phyloP scores from a whole-genome alignment of 1,140 invertebrate genomes.

The Teleopsis dalmanni region DNA sequence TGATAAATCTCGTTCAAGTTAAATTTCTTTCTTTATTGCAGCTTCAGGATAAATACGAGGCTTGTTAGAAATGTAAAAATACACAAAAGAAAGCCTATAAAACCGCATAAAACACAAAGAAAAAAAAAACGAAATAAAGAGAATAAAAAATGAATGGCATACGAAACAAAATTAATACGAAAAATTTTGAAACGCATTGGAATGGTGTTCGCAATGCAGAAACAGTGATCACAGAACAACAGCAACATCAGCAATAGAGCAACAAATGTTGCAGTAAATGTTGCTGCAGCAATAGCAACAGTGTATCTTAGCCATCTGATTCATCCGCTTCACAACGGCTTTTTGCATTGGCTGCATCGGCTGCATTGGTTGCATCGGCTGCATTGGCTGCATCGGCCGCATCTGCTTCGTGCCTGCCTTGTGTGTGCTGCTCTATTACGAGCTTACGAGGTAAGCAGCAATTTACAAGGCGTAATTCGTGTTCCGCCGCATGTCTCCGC shows the following conservation, averaged over 20 bases:
- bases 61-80: slow-evolving; percentile 11
- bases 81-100: neutral
- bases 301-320: neutral
- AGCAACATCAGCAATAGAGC: too few relatives aligned
- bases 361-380: neutral
- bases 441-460: slow-evolving; percentile 6
- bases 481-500: neutral
- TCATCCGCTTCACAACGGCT: neutral
- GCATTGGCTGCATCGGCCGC: neutral
- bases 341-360: neutral
- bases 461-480: slow-evolving; percentile 10
- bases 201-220: slow-evolving; percentile 17
- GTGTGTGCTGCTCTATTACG: neutral
- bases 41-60: slow-evolving; percentile 12
- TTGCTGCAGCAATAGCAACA: slow-evolving; percentile 2
- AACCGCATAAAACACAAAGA: too few relatives aligned
- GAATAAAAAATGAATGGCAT: neutral
- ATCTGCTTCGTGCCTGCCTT: neutral
- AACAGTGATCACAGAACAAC: too few relatives aligned
- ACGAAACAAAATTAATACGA: slow-evolving; percentile 4
- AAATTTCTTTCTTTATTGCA: neutral
- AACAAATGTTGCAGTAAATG: slow-evolving; percentile 9
- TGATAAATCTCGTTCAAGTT: slow-evolving; percentile 17
- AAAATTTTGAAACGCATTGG: slow-evolving; percentile 15
- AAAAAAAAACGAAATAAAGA: too few relatives aligned